Conservation (phyloP, 2,888 invertebrate species). For the Gastracanthus pulcherrimus region DNA sequence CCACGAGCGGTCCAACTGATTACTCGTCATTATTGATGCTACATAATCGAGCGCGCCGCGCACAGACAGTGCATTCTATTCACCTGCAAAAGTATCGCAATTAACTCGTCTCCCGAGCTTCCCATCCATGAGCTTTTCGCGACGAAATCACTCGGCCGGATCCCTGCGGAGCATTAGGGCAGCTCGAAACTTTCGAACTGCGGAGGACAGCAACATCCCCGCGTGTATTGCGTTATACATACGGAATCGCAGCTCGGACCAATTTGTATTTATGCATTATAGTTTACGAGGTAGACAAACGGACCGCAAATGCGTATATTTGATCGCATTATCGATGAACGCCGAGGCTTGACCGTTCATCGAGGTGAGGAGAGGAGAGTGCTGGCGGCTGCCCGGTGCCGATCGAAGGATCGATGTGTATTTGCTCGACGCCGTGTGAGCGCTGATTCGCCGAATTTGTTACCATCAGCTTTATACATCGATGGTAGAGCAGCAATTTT, state of each 20-base stretch:
- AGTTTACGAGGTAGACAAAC: not conserved
- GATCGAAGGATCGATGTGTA: not conserved
- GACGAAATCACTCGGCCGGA: not conserved
- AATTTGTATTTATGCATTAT: slow-evolving; percentile 16
- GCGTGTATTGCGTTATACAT: not conserved
- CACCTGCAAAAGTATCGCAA: not conserved
- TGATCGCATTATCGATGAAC: slow-evolving; percentile 13
- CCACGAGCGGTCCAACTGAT: not conserved
- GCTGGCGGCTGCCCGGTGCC: not conserved
- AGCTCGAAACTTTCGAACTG: not conserved
- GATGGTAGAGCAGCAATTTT: not conserved
- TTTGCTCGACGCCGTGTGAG: not conserved
- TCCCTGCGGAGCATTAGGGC: not conserved
- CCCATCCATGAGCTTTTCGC: not conserved
- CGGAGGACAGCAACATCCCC: not conserved
- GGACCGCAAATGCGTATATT: slow-evolving; percentile 8
- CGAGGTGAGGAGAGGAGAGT: not conserved
- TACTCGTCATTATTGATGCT: not conserved
- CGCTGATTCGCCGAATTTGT: not conserved
- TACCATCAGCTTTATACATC: not conserved
- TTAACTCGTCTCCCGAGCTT: not conserved
- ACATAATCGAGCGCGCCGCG: not conserved
- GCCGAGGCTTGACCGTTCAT: not conserved
- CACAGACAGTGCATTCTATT: no score
- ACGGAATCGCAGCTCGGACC: not conserved